A percentile compares a stretch with the other conserved stretches of the same genome.
Conservation (phyloP, 2,113 vertebrate genomes). For the Chitala chitala region DNA sequence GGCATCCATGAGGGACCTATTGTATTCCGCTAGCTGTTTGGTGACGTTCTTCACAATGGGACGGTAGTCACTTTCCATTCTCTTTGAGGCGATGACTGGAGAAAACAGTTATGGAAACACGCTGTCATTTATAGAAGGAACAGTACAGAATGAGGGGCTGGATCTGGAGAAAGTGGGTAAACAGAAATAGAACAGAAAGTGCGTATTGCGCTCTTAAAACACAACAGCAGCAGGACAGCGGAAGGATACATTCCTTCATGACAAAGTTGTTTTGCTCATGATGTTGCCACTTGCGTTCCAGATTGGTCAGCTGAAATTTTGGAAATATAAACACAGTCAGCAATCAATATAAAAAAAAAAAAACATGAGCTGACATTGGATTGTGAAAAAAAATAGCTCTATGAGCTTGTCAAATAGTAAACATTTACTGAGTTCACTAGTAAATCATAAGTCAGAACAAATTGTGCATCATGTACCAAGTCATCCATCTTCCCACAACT, state of each 20-base stretch:
- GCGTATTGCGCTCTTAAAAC: not conserved
- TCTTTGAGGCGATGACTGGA: conserved; percentile 89
- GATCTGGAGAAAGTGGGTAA: too few relatives aligned
- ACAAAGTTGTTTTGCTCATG: conserved; percentile 96
- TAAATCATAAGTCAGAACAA: too few relatives aligned
- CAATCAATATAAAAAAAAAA: not conserved
- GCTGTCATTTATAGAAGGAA: not conserved
- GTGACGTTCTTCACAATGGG: conserved; percentile 71
- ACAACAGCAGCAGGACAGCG: not conserved
- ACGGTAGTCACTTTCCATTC: conserved; percentile 84
- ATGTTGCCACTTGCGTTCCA: conserved; percentile 96
- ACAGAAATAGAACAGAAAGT: too few relatives aligned
- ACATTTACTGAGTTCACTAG: too few relatives aligned
- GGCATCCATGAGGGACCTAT: conserved; percentile 74
- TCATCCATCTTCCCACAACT: too few relatives aligned
- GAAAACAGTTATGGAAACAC: conserved; percentile 57
- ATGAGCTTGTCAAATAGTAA: too few relatives aligned
- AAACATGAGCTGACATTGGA: too few relatives aligned
- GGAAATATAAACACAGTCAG: conserved; percentile 7
- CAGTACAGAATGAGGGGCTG: too few relatives aligned
- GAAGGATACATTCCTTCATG: conserved; percentile 99
- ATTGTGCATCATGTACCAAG: too few relatives aligned
- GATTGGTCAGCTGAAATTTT: conserved; percentile 78
- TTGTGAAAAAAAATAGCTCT: too few relatives aligned
- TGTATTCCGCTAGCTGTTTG: conserved; percentile 79